A percentile compares a stretch with the other conserved stretches of the same genome.
Conservation (phyloP, 2,113 vertebrate genomes). For the Bombycilla garrulus region DNA sequence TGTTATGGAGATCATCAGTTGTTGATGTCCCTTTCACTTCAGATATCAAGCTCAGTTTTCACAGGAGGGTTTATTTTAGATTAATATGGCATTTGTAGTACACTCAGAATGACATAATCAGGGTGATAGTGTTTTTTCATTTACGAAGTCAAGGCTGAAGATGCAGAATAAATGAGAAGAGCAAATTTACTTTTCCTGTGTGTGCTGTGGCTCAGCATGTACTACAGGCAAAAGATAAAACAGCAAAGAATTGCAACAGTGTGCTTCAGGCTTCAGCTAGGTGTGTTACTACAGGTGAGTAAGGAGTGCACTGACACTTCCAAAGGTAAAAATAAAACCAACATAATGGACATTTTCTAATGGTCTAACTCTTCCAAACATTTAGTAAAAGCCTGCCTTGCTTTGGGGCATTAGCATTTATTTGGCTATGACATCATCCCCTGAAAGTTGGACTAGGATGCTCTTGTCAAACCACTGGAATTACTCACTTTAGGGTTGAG, state of each 20-base stretch:
- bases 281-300: not conserved
- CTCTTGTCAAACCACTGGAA: not conserved
- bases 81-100: not conserved
- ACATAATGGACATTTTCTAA: not conserved
- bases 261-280: not conserved
- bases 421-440: not conserved
- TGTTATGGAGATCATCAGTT: not conserved
- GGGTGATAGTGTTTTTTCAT: not conserved
- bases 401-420: not conserved
- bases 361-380: not conserved
- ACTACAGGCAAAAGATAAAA: not conserved
- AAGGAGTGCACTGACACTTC: not conserved
- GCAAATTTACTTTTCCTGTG: not conserved
- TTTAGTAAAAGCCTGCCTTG: not conserved
- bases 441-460: not conserved
- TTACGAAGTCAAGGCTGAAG: not conserved
- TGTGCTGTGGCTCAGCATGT: not conserved
- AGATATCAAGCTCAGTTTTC: not conserved
- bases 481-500: constrained; percentile 22
- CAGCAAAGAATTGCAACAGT: not conserved
- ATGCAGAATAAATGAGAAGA: not conserved
- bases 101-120: not conserved
- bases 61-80: not conserved
- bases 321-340: not conserved
- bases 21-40: not conserved